These are phyloP conservation scores for Tiliacea aurago DNA, from an alignment of 2,888 invertebrate species.

Conservation along the genomic window DNA sequence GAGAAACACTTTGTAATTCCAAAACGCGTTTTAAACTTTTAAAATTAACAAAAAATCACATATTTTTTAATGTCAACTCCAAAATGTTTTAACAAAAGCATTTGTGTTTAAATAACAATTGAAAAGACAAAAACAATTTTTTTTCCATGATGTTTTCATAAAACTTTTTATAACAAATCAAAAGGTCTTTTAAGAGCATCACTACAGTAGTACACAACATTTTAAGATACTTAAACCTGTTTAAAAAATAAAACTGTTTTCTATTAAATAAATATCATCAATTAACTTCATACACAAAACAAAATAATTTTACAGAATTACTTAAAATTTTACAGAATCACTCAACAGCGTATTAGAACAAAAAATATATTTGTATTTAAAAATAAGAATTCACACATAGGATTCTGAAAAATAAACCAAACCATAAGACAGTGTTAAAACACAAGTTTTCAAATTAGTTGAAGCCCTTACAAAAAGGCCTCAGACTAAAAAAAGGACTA, in stretches of 20 bases:
- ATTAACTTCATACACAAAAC: neutral
- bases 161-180: neutral
- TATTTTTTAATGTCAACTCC: slow-evolving; percentile 5
- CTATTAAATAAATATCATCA: neutral
- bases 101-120: slow-evolving; percentile 24
- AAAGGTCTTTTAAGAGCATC: slow-evolving; percentile 10
- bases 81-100: slow-evolving; percentile 40
- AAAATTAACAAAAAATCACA: slow-evolving; percentile 43
- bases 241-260: neutral
- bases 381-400: neutral
- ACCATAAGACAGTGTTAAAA: slow-evolving; percentile 1
- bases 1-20: slow-evolving; percentile 55
- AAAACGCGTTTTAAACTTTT: slow-evolving; percentile 51
- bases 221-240: neutral
- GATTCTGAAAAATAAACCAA: slow-evolving; percentile 1
- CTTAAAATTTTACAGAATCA: neutral
- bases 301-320: neutral
- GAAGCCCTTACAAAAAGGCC: neutral
- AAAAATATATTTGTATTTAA: neutral
- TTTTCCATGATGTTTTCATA: neutral
- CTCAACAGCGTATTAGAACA: neutral
- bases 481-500: neutral
- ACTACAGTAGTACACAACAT: neutral
- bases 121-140: neutral
- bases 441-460: neutral